Percentiles rank a stretch among this genome's conserved stretches.
phyloP scores from a whole-genome alignment of 2,888 invertebrate species.

The Choristoneura rosaceana region DNA sequence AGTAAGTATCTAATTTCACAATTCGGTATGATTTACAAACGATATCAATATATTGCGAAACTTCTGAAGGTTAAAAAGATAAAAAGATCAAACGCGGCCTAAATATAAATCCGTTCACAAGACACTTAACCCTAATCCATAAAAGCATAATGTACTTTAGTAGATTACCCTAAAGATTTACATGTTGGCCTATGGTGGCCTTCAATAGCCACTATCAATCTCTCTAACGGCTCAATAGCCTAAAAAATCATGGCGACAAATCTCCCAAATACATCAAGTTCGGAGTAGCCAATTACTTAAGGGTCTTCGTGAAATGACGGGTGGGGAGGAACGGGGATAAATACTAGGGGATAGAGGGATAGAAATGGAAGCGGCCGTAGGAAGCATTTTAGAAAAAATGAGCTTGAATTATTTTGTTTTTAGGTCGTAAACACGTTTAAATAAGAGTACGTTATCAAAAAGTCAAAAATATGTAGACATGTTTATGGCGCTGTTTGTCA shows the following conservation, averaged over 20 bases:
- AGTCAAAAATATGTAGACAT: too few species aligned
- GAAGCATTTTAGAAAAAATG: too few species aligned
- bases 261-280: slow-evolving; percentile 43
- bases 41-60: too few species aligned
- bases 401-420: too few species aligned
- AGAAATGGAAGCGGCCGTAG: too few species aligned
- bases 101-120: neutral
- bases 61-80: too few species aligned
- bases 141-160: neutral
- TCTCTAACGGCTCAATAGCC: slow-evolving; percentile 26
- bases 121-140: neutral
- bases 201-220: slow-evolving; percentile 3
- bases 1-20: too few species aligned
- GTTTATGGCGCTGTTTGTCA: too few species aligned
- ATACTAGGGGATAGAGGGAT: neutral
- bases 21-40: too few species aligned
- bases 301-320: slow-evolving; percentile 38
- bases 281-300: slow-evolving; percentile 45
- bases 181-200: slow-evolving; percentile 20
- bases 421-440: too few species aligned
- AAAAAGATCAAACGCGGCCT: neutral
- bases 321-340: slow-evolving; percentile 5
- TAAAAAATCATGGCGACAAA: slow-evolving; percentile 40
- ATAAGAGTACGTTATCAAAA: too few species aligned
- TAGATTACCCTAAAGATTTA: slow-evolving; percentile 20